phyloP scores from a whole-genome alignment of 2,888 invertebrate species.

The Dromius quadrimaculatus region DNA sequence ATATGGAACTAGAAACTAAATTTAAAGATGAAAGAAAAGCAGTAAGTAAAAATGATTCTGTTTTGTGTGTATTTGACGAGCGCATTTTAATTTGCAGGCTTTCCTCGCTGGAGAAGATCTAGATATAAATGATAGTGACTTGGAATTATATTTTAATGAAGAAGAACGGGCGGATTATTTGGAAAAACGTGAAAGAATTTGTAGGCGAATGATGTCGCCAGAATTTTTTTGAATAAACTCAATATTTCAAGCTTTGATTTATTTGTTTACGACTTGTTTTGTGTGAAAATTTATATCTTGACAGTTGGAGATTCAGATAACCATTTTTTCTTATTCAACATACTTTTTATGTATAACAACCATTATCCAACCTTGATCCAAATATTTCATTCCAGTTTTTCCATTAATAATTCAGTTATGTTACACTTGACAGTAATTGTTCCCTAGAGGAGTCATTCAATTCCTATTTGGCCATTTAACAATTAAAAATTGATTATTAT shows the following conservation, averaged over 20 bases:
- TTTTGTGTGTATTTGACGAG: neutral
- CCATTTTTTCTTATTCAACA: constrained; percentile 9
- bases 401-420: too few species aligned
- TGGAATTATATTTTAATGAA: neutral
- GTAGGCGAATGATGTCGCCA: constrained; percentile 1
- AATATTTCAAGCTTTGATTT: too few species aligned
- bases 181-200: neutral
- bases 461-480: too few species aligned
- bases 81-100: neutral
- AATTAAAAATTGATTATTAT: too few species aligned
- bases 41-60: neutral
- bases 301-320: constrained; percentile 22
- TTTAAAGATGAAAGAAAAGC: neutral
- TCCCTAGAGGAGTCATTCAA: too few species aligned
- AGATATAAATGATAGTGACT: neutral
- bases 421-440: too few species aligned
- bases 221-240: neutral
- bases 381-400: too few species aligned
- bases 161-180: neutral
- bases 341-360: neutral
- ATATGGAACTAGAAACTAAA: constrained; percentile 4
- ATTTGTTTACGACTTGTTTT: constrained; percentile 5
- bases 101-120: neutral
- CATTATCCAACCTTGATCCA: constrained; percentile 3
- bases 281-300: constrained; percentile 13